Conservation (phyloP, 2,888 invertebrate genomes). For the Watsonalla binaria region DNA sequence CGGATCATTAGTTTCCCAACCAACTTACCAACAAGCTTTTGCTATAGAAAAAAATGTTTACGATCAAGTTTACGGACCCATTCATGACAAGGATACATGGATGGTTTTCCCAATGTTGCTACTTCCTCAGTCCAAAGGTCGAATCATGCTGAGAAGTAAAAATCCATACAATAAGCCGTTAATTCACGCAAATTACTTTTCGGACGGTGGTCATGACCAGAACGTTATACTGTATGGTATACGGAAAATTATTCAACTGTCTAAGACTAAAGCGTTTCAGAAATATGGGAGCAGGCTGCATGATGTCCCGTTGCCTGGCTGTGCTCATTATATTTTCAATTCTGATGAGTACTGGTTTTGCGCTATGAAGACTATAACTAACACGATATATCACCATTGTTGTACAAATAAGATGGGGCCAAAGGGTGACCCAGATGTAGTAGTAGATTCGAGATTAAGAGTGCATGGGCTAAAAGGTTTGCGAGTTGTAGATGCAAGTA, state of each 20-base stretch:
- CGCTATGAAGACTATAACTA: slow-evolving; percentile 71
- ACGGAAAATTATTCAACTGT: slow-evolving; percentile 42
- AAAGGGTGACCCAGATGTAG: slow-evolving; percentile 61
- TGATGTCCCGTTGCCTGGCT: slow-evolving; percentile 74
- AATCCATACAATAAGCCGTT: slow-evolving; percentile 83
- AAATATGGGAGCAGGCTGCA: slow-evolving; percentile 74
- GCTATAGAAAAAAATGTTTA: slow-evolving; percentile 36
- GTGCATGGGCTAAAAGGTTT: slow-evolving; percentile 71
- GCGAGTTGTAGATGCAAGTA: slow-evolving; percentile 77
- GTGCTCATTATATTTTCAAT: slow-evolving; percentile 68
- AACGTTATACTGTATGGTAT: slow-evolving; percentile 68
- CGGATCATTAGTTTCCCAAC: slow-evolving; percentile 65
- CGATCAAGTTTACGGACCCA: slow-evolving; percentile 55
- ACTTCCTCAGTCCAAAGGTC: slow-evolving; percentile 81
- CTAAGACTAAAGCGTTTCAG: slow-evolving; percentile 72
- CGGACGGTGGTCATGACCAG: slow-evolving; percentile 75
- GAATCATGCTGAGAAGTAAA: slow-evolving; percentile 77
- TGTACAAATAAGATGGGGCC: slow-evolving; percentile 78
- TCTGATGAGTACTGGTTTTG: slow-evolving; percentile 86
- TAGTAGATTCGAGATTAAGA: slow-evolving; percentile 71
- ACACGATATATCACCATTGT: slow-evolving; percentile 76
- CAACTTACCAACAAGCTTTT: slow-evolving; percentile 48
- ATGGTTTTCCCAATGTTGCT: slow-evolving; percentile 80
- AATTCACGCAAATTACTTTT: slow-evolving; percentile 83
- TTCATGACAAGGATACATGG: slow-evolving; percentile 67